Evolutionary conservation across 2,797 vertebrate genomes (phyloP), one percentile per base, ranked within the genome.

Genomic region (Dicrostonyx torquatus): DNA sequence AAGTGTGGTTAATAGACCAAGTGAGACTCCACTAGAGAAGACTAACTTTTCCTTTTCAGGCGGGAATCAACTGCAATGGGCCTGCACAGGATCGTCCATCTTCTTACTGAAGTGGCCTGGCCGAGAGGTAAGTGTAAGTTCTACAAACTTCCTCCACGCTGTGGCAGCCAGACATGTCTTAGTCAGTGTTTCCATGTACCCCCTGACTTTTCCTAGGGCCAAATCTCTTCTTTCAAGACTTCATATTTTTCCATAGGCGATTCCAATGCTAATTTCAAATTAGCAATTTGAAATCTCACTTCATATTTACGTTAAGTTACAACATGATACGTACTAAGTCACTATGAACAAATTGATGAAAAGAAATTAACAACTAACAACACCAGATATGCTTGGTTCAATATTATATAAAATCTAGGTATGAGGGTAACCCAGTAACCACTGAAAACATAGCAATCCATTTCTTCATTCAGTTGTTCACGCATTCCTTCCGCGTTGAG

Each of bases 381-480:
- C 20, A 83, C n/a, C 58, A 87, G 53, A 76, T 24, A 43, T 26
- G 43, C 78, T 91, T 87, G 93, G 86, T 87, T 22, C n/a, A 80
- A 73, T 90, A 29, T 50, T 62, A 84, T 58, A 70, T 60, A 89
- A 95, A 95, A 96, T 45, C 14, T 73, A 79, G 24, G 94, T 91
- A 84, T 87, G 15, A 87, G 72, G 34, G 11, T 87, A 89, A 95
- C 22, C 91, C 76, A 55, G 29, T n/a, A 91, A 82, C 90, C 31
- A 72, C 40, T 92, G 55, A 82, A 73, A 83, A 70, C 4, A 6
- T 18, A 43, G 45, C 64, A 31, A 82, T 68, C 87, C 66, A 90
- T 86, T 70, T 60, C 50, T 55, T 85, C 43, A 86, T 50, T 85
- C 37, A 93, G 11, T 88, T 8, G 58, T 62, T 70, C 18, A 58